A percentile compares a stretch with the other conserved stretches of the same genome.
phyloP scores from a whole-genome alignment of 2,888 invertebrate species.

The Amphiduros pacificus region DNA sequence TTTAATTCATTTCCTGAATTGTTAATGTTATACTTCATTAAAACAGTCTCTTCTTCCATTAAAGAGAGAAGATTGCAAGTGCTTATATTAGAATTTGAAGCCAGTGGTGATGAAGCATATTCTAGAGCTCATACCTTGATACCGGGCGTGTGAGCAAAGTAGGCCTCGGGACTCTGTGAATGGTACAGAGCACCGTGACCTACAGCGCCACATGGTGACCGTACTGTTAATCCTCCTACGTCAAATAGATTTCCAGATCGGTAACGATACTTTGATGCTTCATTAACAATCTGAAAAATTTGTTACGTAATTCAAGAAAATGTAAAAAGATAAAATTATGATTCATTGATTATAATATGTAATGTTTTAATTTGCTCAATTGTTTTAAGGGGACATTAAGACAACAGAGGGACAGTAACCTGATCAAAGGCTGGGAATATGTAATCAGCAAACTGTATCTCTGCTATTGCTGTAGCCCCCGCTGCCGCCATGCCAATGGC shows the following conservation, averaged over 20 bases:
- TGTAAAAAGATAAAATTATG: too few relatives aligned
- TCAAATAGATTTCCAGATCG: slow-evolving; percentile 86
- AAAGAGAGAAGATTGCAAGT: too few relatives aligned
- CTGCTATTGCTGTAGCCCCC: slow-evolving; percentile 93
- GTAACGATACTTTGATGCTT: slow-evolving; percentile 94
- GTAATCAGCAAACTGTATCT: slow-evolving; percentile 99
- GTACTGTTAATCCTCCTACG: slow-evolving; percentile 87
- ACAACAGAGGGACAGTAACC: too few relatives aligned
- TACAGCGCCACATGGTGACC: slow-evolving; percentile 95
- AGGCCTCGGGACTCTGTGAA: slow-evolving; percentile 96
- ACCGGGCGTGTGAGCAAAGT: slow-evolving; percentile 94
- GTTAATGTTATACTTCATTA: too few relatives aligned
- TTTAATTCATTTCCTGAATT: too few relatives aligned
- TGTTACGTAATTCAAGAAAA: not conserved
- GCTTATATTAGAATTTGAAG: too few relatives aligned
- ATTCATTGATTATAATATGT: too few relatives aligned
- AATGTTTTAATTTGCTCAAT: too few relatives aligned
- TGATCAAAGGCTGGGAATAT: slow-evolving; percentile 99
- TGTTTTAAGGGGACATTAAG: too few relatives aligned
- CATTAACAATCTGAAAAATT: slow-evolving; percentile 62
- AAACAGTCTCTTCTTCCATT: too few relatives aligned
- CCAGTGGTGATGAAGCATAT: not conserved
- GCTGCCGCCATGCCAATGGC: slow-evolving; percentile 90
- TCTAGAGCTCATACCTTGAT: slow-evolving; percentile 69
- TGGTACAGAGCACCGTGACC: slow-evolving; percentile 98